Base-by-base conservation (phyloP, 2,113 vertebrate genomes). In the Nyctereutes procyonoides region DNA sequence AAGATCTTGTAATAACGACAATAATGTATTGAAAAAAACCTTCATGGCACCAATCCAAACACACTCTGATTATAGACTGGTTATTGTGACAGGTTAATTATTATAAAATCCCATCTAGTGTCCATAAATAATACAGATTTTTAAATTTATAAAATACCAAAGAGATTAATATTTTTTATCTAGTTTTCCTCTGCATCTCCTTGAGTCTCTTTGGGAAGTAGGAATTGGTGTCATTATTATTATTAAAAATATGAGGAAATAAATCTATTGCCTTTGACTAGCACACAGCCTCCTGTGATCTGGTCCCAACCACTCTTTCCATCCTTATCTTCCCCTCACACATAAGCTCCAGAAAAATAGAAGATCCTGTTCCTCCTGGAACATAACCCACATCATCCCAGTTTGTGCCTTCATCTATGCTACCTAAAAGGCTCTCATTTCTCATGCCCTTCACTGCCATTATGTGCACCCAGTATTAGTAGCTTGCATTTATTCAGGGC, bases 61-160 rank as follows among this genome's bases (percentile, higher is more conserved):
- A 48, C 12, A 95, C 43, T 62, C 8, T n/a, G 35, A 65, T 60
- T 90, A 55, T 32, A 88, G 58, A 91, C 35, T 51, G 9, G 26
- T 43, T 77, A 62, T 56, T 28, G 16, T 81, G 77, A 88, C 22
- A 94, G 48, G 63, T 79, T 96, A 93, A 60, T 81, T 69, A 83
- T 38, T 96, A 10, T 71, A 85, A 90, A 53, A 88, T 62, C 19
- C 51, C 30, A 79, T 62, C 60, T 38, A 35, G 0, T 94, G 55
- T 95, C 95, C 38, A 96, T 43, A 95, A 79, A 63, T 84, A 83
- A 92, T 55, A 63, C 3, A 65, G 24, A 87, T 24, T 89, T 97
- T 95, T 62, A 69, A 74, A 92, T 84, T 96, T 17, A 73, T 88
- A 94, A 77, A 76, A 95, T 85, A 35, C 19, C 81, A 85, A 51